These are phyloP conservation scores for Apodemus agrarius DNA, from an alignment of 2,797 vertebrate species.

Conservation along the genomic window DNA sequence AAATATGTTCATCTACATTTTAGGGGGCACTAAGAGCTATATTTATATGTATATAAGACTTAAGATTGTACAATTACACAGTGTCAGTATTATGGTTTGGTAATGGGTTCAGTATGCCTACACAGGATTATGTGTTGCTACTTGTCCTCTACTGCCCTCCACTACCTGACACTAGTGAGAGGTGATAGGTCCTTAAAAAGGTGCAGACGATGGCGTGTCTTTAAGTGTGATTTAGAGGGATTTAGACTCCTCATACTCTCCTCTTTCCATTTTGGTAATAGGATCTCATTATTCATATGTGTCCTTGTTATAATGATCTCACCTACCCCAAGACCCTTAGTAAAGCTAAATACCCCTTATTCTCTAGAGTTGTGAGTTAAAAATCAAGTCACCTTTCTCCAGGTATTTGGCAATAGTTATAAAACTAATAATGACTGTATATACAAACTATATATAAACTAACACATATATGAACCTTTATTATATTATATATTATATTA, in stretches of 20 bases:
- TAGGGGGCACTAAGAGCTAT: not conserved
- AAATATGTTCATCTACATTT: not conserved
- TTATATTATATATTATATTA: too few relatives aligned
- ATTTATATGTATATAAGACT: not conserved
- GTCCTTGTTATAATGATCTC: not conserved
- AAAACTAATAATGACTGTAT: not conserved
- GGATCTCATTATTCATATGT: not conserved
- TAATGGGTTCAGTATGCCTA: not conserved
- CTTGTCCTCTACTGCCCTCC: too few relatives aligned
- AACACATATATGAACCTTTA: not conserved
- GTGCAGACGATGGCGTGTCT: not conserved
- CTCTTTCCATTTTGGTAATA: not conserved
- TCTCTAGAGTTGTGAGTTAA: not conserved
- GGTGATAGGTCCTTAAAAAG: not conserved
- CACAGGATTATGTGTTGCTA: not conserved
- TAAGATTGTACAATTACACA: not conserved
- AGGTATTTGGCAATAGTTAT: not conserved
- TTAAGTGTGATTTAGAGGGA: too few relatives aligned
- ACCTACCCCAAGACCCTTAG: not conserved
- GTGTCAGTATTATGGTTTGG: not conserved
- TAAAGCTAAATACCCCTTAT: not conserved
- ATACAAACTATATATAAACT: not conserved
- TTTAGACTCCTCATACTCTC: too few relatives aligned
- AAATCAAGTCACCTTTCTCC: not conserved
- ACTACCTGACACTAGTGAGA: not conserved